Percentiles rank a stretch among this genome's conserved stretches.
These are phyloP conservation scores for Dendropsophus ebraccatus DNA, from an alignment of 2,113 vertebrate species.

Conservation along the genomic window DNA sequence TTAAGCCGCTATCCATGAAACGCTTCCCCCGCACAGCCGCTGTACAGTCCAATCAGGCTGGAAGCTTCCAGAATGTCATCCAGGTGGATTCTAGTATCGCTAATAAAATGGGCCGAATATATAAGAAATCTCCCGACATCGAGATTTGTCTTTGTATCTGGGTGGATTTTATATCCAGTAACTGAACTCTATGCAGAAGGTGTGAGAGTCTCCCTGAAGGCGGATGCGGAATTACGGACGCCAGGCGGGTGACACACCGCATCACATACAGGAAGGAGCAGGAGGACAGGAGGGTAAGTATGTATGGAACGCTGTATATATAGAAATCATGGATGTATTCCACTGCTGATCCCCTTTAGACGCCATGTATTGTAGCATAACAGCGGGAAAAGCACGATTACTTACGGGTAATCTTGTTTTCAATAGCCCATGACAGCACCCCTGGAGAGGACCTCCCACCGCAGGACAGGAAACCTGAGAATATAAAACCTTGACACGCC, in stretches of 20 bases:
- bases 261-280: neutral
- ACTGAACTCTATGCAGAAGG: conserved; percentile 39
- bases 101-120: conserved; percentile 42
- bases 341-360: neutral
- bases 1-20: conserved; percentile 53
- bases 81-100: conserved; percentile 38
- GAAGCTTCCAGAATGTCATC: conserved; percentile 37
- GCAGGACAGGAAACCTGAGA: too few relatives aligned
- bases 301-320: conserved; percentile 8
- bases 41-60: conserved; percentile 40
- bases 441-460: too few relatives aligned
- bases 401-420: neutral
- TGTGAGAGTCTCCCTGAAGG: too few relatives aligned
- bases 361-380: neutral
- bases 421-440: too few relatives aligned
- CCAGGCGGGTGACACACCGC: too few relatives aligned
- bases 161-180: conserved; percentile 31
- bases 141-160: conserved; percentile 46
- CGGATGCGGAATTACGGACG: too few relatives aligned
- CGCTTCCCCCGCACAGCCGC: conserved; percentile 43
- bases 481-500: too few relatives aligned
- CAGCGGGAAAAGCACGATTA: neutral
- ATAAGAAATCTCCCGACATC: conserved; percentile 35
- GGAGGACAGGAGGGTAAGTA: neutral
- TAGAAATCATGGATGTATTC: conserved; percentile 1